Evolutionary conservation across 2,797 vertebrate genomes (phyloP).

Genomic region (Pampus argenteus): DNA sequence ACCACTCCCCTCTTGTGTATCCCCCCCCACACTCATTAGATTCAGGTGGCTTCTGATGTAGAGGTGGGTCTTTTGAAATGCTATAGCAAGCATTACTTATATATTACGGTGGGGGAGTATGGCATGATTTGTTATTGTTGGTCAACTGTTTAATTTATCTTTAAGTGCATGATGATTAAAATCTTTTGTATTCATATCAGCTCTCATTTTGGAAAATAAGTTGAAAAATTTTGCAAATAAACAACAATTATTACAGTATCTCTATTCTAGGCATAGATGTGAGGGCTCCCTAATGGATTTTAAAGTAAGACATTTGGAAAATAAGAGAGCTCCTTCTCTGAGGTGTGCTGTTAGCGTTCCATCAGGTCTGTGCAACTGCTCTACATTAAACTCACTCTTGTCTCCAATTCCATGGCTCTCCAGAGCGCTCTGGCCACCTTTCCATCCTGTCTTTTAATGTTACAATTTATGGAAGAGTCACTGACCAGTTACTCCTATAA

Average conservation of each 20-base stretch:
- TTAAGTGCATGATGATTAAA: neutral
- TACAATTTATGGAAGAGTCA: slow-evolving; percentile 33
- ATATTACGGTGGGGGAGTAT: no score
- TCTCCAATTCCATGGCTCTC: slow-evolving; percentile 39
- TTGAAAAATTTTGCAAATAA: slow-evolving; percentile 20
- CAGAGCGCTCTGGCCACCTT: slow-evolving; percentile 36
- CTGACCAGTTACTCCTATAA: slow-evolving; percentile 6
- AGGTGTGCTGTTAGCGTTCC: slow-evolving; percentile 53
- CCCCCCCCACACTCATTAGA: no score
- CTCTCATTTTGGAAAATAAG: neutral
- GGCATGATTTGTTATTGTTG: no score
- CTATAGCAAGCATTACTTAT: no score
- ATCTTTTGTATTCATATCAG: neutral
- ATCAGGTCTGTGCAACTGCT: slow-evolving; percentile 40
- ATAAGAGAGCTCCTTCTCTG: slow-evolving; percentile 26
- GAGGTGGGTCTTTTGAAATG: no score
- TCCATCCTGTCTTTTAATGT: slow-evolving; percentile 51
- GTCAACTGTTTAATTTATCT: neutral
- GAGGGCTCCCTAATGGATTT: slow-evolving; percentile 57
- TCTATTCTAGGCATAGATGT: slow-evolving; percentile 46
- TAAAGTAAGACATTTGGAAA: slow-evolving; percentile 53
- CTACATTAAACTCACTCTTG: slow-evolving; percentile 55
- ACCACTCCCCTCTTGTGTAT: no score
- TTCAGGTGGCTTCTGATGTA: no score
- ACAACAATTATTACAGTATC: neutral